Percentiles rank a stretch among this genome's conserved stretches.
These are phyloP conservation scores for Arctia plantaginis DNA, from an alignment of 2,888 invertebrate genomes.

Conservation along the genomic window DNA sequence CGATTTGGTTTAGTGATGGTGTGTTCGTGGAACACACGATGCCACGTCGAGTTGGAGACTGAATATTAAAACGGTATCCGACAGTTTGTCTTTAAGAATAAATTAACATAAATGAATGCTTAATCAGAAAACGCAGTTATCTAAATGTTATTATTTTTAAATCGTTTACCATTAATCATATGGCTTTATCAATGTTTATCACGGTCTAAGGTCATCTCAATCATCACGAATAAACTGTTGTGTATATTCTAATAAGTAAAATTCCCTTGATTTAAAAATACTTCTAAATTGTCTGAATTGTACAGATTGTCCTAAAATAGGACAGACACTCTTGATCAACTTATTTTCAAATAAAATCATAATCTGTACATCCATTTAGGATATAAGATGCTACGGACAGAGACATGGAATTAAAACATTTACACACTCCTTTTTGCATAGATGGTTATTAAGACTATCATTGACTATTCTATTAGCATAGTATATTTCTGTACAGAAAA, in stretches of 20 bases:
- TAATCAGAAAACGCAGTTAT: slow-evolving; percentile 50
- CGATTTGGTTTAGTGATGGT: slow-evolving; percentile 41
- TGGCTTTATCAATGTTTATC: slow-evolving; percentile 43
- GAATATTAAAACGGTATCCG: slow-evolving; percentile 54
- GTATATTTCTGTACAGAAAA: not conserved
- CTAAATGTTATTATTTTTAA: slow-evolving; percentile 56
- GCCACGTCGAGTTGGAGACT: slow-evolving; percentile 61
- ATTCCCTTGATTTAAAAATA: no score
- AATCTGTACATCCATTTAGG: no score
- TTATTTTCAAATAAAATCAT: no score
- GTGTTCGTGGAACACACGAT: slow-evolving; percentile 59
- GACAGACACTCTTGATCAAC: no score
- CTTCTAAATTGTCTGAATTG: no score
- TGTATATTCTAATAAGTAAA: no score
- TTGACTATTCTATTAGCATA: no score
- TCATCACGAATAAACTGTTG: slow-evolving; percentile 31
- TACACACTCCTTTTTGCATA: no score
- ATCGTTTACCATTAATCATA: slow-evolving; percentile 49
- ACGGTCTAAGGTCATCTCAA: slow-evolving; percentile 44
- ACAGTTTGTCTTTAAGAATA: slow-evolving; percentile 56
- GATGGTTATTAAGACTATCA: no score
- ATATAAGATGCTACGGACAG: no score
- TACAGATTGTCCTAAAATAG: no score
- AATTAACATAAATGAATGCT: slow-evolving; percentile 71
- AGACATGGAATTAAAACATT: no score